phyloP scores from a whole-genome alignment of 2,113 vertebrate genomes.

The Jacana jacana region DNA sequence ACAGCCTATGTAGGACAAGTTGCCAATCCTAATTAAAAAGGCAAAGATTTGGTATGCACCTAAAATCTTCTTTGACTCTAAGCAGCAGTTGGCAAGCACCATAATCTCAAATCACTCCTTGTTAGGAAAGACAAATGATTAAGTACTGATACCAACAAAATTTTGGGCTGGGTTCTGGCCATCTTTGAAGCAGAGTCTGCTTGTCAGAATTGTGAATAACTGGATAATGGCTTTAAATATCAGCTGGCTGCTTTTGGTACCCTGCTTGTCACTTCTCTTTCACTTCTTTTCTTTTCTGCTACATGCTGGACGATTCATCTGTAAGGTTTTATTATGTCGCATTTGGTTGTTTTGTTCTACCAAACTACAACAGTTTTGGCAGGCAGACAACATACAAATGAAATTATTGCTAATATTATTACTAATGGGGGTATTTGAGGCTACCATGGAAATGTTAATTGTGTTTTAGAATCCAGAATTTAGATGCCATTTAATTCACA shows the following conservation, averaged over 20 bases:
- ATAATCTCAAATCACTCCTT: not conserved
- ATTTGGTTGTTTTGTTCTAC: conserved; percentile 17
- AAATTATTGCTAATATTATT: conserved; percentile 58
- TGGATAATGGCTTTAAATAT: not conserved
- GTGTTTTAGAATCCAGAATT: conserved; percentile 29
- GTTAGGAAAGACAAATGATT: not conserved
- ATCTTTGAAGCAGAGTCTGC: not conserved
- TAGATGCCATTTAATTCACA: conserved; percentile 46
- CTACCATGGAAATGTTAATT: conserved; percentile 60
- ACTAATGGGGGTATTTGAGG: conserved; percentile 38
- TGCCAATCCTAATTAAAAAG: not conserved
- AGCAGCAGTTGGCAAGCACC: not conserved
- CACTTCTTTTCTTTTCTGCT: not conserved
- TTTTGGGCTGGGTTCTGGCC: not conserved
- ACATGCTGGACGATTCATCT: not conserved
- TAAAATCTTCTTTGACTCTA: not conserved
- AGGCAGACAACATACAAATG: conserved; percentile 32
- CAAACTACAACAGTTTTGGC: conserved; percentile 18
- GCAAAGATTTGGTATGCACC: not conserved
- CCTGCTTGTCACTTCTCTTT: not conserved
- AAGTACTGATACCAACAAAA: not conserved
- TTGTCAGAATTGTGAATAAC: not conserved
- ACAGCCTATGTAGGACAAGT: not conserved
- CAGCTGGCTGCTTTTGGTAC: not conserved
- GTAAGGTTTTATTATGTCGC: not conserved